Conservation (phyloP, 53 echinoderm and acorn worm species). For the Paracentrotus lividus region DNA sequence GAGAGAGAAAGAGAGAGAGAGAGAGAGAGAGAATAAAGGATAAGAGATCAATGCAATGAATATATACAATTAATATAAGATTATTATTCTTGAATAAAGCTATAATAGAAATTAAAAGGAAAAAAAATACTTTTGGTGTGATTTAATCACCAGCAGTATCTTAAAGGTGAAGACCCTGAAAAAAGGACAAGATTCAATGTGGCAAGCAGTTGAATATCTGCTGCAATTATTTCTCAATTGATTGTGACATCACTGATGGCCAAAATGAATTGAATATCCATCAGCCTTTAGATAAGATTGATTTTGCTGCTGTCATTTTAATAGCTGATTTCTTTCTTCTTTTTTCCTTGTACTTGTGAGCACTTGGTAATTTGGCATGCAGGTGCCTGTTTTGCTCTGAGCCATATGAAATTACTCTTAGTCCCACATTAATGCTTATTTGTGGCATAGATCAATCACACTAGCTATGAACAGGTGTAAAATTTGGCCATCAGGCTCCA, state of each 20-base stretch:
- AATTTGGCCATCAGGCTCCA: background rate
- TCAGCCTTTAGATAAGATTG: slow-evolving; percentile 6
- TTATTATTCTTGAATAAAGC: no score
- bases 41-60: no score
- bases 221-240: background rate
- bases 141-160: background rate
- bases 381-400: slow-evolving; percentile 12
- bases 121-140: no score
- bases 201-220: background rate
- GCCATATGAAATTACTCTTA: background rate
- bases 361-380: background rate
- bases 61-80: no score
- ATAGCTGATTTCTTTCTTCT: background rate
- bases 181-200: background rate
- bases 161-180: background rate
- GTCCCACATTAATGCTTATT: background rate
- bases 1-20: no score
- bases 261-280: slow-evolving; percentile 46
- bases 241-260: background rate
- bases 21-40: no score
- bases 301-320: background rate
- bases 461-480: background rate
- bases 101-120: no score
- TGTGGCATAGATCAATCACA: slow-evolving; percentile 14
- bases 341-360: background rate